Percentiles rank a stretch among this genome's conserved stretches.
phyloP scores from a whole-genome alignment of 1,140 invertebrate species.

The Microplitis demolitor region DNA sequence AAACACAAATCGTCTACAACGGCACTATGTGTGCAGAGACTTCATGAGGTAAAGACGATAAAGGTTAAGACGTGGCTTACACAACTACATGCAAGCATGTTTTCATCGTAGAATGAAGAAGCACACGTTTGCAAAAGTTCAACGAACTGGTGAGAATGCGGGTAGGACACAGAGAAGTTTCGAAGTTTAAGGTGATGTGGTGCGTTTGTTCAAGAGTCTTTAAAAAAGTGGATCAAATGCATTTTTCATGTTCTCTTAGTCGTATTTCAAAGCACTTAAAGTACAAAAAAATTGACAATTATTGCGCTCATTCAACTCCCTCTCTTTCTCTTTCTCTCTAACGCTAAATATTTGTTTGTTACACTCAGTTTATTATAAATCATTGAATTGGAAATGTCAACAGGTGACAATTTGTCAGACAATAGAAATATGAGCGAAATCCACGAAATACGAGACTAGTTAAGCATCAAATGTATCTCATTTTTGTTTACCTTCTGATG shows the following conservation, averaged over 20 bases:
- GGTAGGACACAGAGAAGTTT: conserved; percentile 1
- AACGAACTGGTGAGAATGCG: conserved; percentile 13
- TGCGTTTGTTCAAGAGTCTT: neutral
- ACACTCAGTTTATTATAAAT: neutral
- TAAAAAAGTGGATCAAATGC: neutral
- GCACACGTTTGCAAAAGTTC: conserved; percentile 5
- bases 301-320: too few species aligned
- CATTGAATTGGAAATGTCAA: conserved; percentile 5
- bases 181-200: conserved; percentile 3
- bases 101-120: neutral
- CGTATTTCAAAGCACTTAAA: too few species aligned
- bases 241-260: neutral
- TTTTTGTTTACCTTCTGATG: too few species aligned
- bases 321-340: too few species aligned
- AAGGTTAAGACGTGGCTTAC: neutral
- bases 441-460: neutral
- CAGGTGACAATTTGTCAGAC: neutral
- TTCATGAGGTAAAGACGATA: too few species aligned
- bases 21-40: too few species aligned
- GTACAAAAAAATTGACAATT: too few species aligned
- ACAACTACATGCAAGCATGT: neutral
- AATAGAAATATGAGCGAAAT: neutral
- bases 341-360: neutral
- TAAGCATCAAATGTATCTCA: neutral
- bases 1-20: too few species aligned